Conservation (phyloP, 2,113 vertebrate genomes). For the Steatornis caripensis region DNA sequence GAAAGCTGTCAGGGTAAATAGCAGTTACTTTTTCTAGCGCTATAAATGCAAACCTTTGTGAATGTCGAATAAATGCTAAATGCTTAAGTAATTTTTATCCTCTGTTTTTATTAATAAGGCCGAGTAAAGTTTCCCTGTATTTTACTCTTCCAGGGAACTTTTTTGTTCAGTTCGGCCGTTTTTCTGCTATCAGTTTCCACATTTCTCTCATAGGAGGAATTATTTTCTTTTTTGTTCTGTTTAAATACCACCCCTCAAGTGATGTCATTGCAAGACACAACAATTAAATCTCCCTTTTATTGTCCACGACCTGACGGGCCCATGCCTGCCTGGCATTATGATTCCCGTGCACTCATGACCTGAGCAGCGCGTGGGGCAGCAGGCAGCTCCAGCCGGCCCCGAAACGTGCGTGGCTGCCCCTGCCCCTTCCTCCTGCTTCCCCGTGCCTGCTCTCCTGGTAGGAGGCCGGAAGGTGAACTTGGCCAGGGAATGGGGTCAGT, state of each 20-base stretch:
- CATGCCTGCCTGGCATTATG: not conserved
- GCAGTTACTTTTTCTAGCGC: not conserved
- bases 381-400: not conserved
- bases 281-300: not conserved
- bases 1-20: not conserved
- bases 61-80: not conserved
- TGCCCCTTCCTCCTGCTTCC: not conserved
- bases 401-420: accelerated
- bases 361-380: no score
- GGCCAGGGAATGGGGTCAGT: accelerated
- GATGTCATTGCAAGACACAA: not conserved
- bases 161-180: not conserved
- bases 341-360: not conserved
- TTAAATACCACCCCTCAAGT: not conserved
- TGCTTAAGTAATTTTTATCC: not conserved
- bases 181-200: not conserved
- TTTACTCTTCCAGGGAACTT: not conserved
- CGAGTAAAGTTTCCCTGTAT: not conserved
- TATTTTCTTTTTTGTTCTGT: not conserved
- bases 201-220: not conserved
- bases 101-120: not conserved
- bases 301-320: not conserved
- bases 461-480: accelerated
- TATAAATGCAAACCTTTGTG: not conserved
- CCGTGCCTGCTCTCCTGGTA: not conserved